Evolutionary conservation across 2,888 invertebrate genomes (phyloP), one percentile per base, ranked within the genome.

Genomic region (Diaprepes abbreviatus): DNA sequence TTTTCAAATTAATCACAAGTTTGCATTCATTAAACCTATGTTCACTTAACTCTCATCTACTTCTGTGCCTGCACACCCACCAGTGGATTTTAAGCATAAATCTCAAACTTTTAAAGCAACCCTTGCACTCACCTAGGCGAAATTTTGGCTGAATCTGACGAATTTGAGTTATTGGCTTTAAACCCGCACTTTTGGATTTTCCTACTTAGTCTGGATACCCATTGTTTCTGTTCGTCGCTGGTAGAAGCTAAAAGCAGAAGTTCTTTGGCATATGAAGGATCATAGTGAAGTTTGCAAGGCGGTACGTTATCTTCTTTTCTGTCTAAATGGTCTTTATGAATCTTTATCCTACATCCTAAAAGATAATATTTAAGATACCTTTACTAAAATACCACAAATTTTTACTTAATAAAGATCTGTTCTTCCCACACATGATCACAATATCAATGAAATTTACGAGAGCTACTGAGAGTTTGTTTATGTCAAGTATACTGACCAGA

Each of bases 271-370:
- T 91, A 91, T 79, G 92, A 93, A 73, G 96, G 95, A 88, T 98
- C 97, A 79, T 94, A 95, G 85, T 96, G 96, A 75, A 98, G 89
- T 88, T 97, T 98, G 87, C 98, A 98, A 50, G 97, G 97, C 74
- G 95, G 95, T 82, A 97, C 91, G 72, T 91, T 89, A 83, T 94
- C 94, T 82, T 93, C 92, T 79, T 90, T 90, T 76, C 89, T 88
- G 79, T 94, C 92, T 83, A 95, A 90, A 89, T 99, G 98, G 83
- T 98, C 98, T 85, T 95, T 95, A 86, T 99, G 98, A 81, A 98
- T 94, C 88, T 98, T 98, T 84, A 96, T 93, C 82, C 95, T 93
- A 86, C 98, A 98, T 76, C 96, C 97, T 93, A 82, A 40, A 79
- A 78, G 58, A 68, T 55, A 33, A 16, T 19, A 36, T 35, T 14